Evolutionary conservation across 2,888 invertebrate species (phyloP), one percentile per base, ranked within the genome.

Genomic region (Caenorhabditis virilis): DNA sequence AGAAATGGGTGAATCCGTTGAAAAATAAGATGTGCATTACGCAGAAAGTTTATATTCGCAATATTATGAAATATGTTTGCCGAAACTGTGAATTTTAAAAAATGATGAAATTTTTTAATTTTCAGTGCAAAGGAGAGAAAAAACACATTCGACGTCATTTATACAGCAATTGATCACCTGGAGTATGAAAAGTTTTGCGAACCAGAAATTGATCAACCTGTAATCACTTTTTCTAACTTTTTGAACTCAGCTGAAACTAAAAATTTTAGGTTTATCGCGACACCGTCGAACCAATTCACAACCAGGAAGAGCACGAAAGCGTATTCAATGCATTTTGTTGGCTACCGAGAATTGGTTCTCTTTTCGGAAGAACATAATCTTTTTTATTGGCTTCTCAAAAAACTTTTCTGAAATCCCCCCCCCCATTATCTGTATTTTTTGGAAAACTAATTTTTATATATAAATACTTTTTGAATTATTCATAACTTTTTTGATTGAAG

Each of bases 161-260:
- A n/a, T n/a, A n/a, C n/a, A n/a, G n/a, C n/a, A n/a, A n/a, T n/a
- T n/a, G n/a, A n/a, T n/a, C n/a, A n/a, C n/a, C n/a, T n/a, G n/a
- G n/a, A n/a, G n/a, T n/a, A n/a, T n/a, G n/a, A n/a, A n/a, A n/a
- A n/a, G n/a, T n/a, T n/a, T n/a, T n/a, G n/a, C n/a, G n/a, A n/a
- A n/a, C n/a, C n/a, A n/a, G n/a, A n/a, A n/a, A n/a, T n/a, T n/a
- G 42, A 42, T 11, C 42, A 42, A 42, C 42, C 42, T 7, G 42
- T 42, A 41, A 11, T 26, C 18, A 18, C 4, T 7, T 23, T 38
- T 18, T 26, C 20, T 4, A 22, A n/a, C 2, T 25, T 42, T 22
- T 20, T 22, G n/a, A n/a, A n/a, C n/a, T n/a, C n/a, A n/a, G n/a
- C n/a, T n/a, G n/a, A n/a, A n/a, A n/a, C n/a, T n/a, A 26, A 18